Percentiles rank a stretch among this genome's conserved stretches.
These are phyloP conservation scores for Astreopora myriophthalma DNA, from an alignment of 64 coral and sea anemone genomes.

Conservation along the genomic window DNA sequence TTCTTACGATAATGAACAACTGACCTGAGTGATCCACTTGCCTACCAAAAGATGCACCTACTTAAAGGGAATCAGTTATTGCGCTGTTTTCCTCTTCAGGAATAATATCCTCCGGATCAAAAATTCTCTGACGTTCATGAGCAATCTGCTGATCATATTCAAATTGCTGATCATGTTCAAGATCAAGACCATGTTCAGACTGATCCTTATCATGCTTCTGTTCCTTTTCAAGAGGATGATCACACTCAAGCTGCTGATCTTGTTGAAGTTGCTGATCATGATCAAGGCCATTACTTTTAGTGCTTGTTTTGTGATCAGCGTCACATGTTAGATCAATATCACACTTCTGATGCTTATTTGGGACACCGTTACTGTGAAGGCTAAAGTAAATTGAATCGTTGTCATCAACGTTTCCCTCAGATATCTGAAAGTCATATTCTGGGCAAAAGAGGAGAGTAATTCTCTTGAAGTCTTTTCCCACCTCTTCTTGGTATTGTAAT, in stretches of 20 bases:
- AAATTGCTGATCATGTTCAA: neutral
- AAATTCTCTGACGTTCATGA: neutral
- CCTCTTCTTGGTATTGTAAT: conserved; percentile 44
- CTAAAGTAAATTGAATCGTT: neutral
- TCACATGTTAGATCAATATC: neutral
- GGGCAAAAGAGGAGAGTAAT: conserved; percentile 28
- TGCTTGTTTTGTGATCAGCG: conserved; percentile 10
- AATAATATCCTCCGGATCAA: neutral
- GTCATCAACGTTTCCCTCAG: neutral
- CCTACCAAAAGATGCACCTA: neutral
- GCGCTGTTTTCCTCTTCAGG: neutral
- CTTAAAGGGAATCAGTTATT: neutral
- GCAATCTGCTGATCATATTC: conserved; percentile 6
- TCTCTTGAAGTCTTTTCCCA: conserved; percentile 50
- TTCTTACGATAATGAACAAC: conserved; percentile 25
- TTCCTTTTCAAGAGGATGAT: neutral
- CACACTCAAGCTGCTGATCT: neutral
- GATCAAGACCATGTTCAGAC: conserved; percentile 3
- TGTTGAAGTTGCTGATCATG: neutral
- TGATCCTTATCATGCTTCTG: neutral
- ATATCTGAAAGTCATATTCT: conserved; percentile 37
- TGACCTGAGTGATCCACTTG: neutral
- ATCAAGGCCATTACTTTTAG: neutral
- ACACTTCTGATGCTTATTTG: neutral
- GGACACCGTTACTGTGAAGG: neutral